phyloP scores from a whole-genome alignment of 2,113 vertebrate species.

The Lasiurus cinereus region DNA sequence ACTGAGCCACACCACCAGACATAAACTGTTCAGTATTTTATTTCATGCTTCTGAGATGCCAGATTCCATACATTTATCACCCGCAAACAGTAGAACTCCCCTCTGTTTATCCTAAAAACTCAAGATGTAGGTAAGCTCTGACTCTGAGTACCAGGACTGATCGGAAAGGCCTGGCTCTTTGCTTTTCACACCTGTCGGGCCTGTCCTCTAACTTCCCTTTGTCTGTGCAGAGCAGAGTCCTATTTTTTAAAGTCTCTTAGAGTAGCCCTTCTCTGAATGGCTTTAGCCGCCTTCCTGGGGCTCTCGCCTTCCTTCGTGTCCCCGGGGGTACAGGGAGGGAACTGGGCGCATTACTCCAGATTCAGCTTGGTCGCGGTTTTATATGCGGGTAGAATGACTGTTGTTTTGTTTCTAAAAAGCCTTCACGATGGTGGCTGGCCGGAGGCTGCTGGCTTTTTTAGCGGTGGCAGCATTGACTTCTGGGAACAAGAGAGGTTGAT shows the following conservation, averaged over 20 bases:
- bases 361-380: constrained; percentile 46
- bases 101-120: too few species aligned
- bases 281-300: constrained; percentile 3
- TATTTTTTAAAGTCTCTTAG: neutral
- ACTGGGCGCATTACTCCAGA: neutral
- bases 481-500: constrained; percentile 23
- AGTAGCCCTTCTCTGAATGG: constrained; percentile 34
- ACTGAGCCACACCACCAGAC: neutral
- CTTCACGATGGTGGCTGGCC: constrained; percentile 38
- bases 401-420: constrained; percentile 63
- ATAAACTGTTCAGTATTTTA: too few species aligned
- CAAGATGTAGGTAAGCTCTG: too few species aligned
- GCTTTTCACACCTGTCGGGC: too few species aligned
- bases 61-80: too few species aligned
- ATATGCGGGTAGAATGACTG: constrained; percentile 17
- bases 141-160: too few species aligned
- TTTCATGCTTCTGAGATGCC: too few species aligned
- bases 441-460: constrained; percentile 59
- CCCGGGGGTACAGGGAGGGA: constrained; percentile 22
- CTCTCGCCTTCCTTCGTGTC: neutral
- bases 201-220: too few species aligned
- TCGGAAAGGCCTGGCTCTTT: too few species aligned
- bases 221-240: too few species aligned
- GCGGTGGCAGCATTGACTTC: constrained; percentile 60
- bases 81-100: too few species aligned